A percentile compares a stretch with the other conserved stretches of the same genome.
Conservation (phyloP, 2,113 vertebrate genomes). For the Chamaea fasciata region DNA sequence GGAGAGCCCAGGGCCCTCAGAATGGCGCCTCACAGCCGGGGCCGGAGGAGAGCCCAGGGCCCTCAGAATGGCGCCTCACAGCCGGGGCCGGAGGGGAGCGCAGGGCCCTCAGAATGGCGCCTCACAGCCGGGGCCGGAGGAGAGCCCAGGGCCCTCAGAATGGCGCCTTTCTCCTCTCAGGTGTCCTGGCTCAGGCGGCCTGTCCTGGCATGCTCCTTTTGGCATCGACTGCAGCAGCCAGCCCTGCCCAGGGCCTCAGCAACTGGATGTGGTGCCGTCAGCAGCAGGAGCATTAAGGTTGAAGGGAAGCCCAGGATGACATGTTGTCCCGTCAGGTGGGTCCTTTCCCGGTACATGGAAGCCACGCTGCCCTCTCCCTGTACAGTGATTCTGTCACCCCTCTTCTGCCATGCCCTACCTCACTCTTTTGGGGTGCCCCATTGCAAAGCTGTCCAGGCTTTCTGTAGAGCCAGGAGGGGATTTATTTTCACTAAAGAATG, state of each 20-base stretch:
- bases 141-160: neutral
- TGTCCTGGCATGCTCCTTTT: accelerated
- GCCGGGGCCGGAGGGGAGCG: neutral
- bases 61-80: accelerated
- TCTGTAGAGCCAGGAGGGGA: neutral
- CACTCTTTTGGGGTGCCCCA: neutral
- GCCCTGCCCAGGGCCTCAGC: neutral
- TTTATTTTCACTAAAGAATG: neutral
- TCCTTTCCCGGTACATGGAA: accelerated
- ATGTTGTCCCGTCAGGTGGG: neutral
- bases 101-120: accelerated
- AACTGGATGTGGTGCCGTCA: neutral
- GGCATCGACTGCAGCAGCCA: accelerated
- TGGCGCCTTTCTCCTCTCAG: neutral
- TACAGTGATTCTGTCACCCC: neutral
- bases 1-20: accelerated
- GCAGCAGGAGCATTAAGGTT: neutral
- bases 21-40: accelerated
- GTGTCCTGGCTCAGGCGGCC: accelerated
- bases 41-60: accelerated
- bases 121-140: accelerated
- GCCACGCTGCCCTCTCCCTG: neutral
- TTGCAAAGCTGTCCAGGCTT: neutral
- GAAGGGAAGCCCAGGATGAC: neutral
- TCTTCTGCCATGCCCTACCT: neutral